A percentile compares a stretch with the other conserved stretches of the same genome.
phyloP scores from a whole-genome alignment of 2,888 invertebrate genomes.

The Rhamphomyia laevipes region DNA sequence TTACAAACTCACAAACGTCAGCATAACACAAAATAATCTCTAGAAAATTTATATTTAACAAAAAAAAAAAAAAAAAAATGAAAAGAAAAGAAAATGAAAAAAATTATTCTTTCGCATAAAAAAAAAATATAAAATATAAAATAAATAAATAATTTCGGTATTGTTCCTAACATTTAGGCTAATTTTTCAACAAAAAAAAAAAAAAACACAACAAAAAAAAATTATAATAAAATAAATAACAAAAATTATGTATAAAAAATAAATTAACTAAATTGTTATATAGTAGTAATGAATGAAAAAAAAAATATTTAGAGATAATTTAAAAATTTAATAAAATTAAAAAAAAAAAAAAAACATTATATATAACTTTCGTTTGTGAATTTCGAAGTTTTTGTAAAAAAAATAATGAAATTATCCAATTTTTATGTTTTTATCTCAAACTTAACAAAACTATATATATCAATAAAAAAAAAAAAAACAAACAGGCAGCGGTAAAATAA shows the following conservation, averaged over 20 bases:
- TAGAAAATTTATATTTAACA: constrained; percentile 1
- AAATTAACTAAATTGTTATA: constrained; percentile 8
- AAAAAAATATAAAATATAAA: constrained; percentile 30
- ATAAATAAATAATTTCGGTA: constrained; percentile 31
- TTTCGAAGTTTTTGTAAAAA: constrained; percentile 13
- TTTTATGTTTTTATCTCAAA: no score
- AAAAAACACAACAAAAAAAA: constrained; percentile 1
- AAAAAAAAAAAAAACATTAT: constrained; percentile 20
- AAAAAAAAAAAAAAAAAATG: constrained; percentile 8
- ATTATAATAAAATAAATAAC: neutral
- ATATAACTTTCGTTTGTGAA: constrained; percentile 18
- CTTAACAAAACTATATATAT: no score
- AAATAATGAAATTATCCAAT: neutral
- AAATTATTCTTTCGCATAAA: constrained; percentile 17
- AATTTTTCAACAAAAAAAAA: constrained; percentile 15
- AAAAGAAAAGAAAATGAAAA: constrained; percentile 9
- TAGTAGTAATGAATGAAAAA: neutral
- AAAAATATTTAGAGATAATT: neutral
- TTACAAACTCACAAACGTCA: neutral
- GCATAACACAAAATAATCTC: neutral
- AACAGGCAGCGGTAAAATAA: no score
- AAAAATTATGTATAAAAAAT: constrained; percentile 15
- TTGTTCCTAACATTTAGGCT: constrained; percentile 34
- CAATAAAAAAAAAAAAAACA: no score
- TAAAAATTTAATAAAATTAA: constrained; percentile 11